Base-by-base conservation (phyloP, 37 sponge, comb jelly and placozoan genomes). In the Diacarnus erythraeanus region DNA sequence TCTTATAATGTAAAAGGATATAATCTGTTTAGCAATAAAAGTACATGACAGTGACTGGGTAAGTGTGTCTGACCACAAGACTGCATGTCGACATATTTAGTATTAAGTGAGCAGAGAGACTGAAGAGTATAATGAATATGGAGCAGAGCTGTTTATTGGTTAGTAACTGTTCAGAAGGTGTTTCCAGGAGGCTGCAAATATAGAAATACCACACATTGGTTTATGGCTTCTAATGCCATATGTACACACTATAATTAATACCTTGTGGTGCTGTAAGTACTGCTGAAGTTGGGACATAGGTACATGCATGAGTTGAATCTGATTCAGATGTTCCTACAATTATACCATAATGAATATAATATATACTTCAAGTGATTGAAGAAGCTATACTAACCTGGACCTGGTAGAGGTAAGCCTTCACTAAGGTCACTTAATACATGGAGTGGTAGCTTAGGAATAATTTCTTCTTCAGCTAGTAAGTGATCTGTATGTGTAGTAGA, bases 371-470 rank as follows among this genome's bases (percentile, higher is more conserved):
- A 63, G 51, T 47, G 51, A 6, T 6, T 47, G 51, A 15, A 12
- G 51, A 12, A 47, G 6, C 12, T 6, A 15, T 40, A 40, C 41
- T 75, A 25, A 30, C 57, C 20, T 20, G 43, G 42, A 42, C 84
- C 84, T 2, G 84, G 75, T 3, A 83, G 68, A 1, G 84, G 77
- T 25, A 83, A 68, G 9, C 84, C 84, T 76, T 83, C 84, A 39
- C 76, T 72, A 8, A 83, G 42, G 41, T 83, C 84, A 0, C 76
- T 75, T 21, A 83, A 75, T 38, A 83, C 74, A 25, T 83, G 84
- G 2, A 83, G 69, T 1, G 84, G 84, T 27, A 83, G 76, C 26
- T 74, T 74, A 8, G 78, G 64, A 27, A 74, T 74, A 22, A 74
- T 29, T 20, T 74, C 74, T 26, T 21, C 56, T 25, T 56, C 71